These are phyloP conservation scores for Anaspis maculata DNA, from an alignment of 2,888 invertebrate species.

Conservation along the genomic window DNA sequence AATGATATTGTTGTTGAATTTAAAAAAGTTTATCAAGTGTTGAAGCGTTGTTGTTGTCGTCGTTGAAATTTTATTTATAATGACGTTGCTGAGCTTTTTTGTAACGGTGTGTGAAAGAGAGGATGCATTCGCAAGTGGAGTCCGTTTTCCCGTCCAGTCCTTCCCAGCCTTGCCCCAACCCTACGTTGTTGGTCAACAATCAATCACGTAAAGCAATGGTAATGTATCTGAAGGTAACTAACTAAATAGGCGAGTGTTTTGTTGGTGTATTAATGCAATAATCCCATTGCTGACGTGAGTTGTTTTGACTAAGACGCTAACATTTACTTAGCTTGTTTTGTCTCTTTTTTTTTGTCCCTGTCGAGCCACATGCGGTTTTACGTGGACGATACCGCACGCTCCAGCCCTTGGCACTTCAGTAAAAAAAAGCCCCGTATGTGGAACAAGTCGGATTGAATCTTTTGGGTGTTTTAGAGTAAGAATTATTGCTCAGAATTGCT, in stretches of 20 bases:
- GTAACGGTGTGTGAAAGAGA: too few relatives aligned
- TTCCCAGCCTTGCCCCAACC: conserved; percentile 26
- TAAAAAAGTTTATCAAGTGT: conserved; percentile 16
- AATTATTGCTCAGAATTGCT: too few relatives aligned
- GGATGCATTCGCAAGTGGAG: conserved; percentile 31
- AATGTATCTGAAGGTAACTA: conserved; percentile 38
- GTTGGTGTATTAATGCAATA: conserved; percentile 19
- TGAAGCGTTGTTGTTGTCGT: conserved; percentile 24
- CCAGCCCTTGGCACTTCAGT: too few relatives aligned
- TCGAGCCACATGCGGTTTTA: too few relatives aligned
- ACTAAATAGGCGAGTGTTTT: conserved; percentile 27
- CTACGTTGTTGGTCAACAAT: too few relatives aligned
- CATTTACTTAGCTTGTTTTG: conserved; percentile 1
- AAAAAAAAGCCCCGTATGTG: too few relatives aligned
- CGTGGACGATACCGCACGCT: too few relatives aligned
- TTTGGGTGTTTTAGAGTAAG: too few relatives aligned
- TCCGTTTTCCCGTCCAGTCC: too few relatives aligned
- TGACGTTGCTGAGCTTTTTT: too few relatives aligned
- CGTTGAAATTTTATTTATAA: conserved; percentile 27
- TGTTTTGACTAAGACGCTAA: conserved; percentile 23
- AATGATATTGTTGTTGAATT: conserved; percentile 7
- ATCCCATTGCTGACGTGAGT: conserved; percentile 45
- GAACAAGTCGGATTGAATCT: too few relatives aligned
- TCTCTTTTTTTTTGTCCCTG: too few relatives aligned
- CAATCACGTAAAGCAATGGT: conserved; percentile 43